Evolutionary conservation across 2,888 invertebrate genomes (phyloP), one percentile per base, ranked within the genome.

Genomic region (Euproctis similis): DNA sequence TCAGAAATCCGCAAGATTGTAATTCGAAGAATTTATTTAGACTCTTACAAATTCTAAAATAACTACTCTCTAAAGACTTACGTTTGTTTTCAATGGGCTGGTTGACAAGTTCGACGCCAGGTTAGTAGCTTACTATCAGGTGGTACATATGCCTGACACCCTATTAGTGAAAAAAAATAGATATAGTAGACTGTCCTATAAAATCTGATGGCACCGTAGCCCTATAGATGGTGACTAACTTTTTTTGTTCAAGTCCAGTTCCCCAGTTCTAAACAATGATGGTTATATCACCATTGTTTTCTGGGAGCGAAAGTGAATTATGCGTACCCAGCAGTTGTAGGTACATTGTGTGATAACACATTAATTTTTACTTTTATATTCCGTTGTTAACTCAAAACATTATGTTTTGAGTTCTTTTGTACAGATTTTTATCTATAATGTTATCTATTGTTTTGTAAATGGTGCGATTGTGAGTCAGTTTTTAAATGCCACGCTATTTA

Each of bases 291-390:
- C 52, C 44, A 53, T 47, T 55, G 58, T 60, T 59, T 56, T 61
- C 54, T 57, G 58, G 45, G 47, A 56, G 60, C 53, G 52, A 53
- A 57, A 55, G 57, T 59, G 56, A 67, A 63, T 65, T 65, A 63
- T 59, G 52, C 54, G 49, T 45, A n/a, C n/a, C n/a, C n/a, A n/a
- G n/a, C n/a, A n/a, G n/a, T n/a, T n/a, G n/a, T n/a, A n/a, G n/a
- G n/a, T n/a, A 46, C 46, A 47, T 48, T 55, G 44, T 54, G 39
- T 39, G 37, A 36, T 45, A 43, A n/a, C 10, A 38, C 28, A 30
- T 43, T 39, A 20, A 21, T 31, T n/a, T 13, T 30, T 12, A 21
- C 23, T 36, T 37, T 45, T 31, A 30, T 29, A 16, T 24, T 28
- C n/a, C n/a, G n/a, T n/a, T n/a, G n/a, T n/a, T n/a, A n/a, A n/a